Base-by-base conservation (phyloP, 1,140 invertebrate genomes). In the Homalodisca vitripennis region DNA sequence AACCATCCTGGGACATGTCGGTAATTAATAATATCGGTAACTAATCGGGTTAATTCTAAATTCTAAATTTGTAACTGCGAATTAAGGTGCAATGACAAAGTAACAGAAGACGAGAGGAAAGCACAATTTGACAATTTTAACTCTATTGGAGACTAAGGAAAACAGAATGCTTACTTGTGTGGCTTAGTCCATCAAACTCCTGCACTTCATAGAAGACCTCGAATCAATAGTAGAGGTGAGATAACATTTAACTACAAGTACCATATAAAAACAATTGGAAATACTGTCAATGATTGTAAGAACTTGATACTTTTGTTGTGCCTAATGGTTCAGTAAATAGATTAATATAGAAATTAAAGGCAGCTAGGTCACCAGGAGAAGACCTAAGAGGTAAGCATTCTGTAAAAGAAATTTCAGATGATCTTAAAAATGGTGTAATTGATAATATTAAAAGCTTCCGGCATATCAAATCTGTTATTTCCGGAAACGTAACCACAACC, bases 401-500 rank as follows among this genome's bases (percentile, higher is more conserved):
- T 48, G 14, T 13, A 71, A 66, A 27, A 71, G n/a, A 71, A 67
- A 71, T 60, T 47, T 24, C 62, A 65, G 67, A 64, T n/a, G 29
- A 65, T 22, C 65, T 32, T 27, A 66, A 66, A 24, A 26, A 72
- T 20, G 20, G 51, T 24, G 47, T 72, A 30, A 46, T 46, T 24
- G 57, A 72, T 17, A 68, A 72, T 72, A 72, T 72, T 30, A 62
- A 64, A 1, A 60, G 26, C 34, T 70, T 48, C 71, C 64, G 2
- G 48, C 64, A n/a, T 72, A 46, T 62, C 47, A 63, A 27, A 72
- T 62, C 62, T 34, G 70, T 67, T 72, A 67, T 62, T 41, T 34
- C 22, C 48, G 71, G 47, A 46, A 69, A 30, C 41, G 67, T 57
- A 72, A 72, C 60, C 63, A 63, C 30, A 70, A 72, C 48, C 30